Evolutionary conservation across 1,140 invertebrate species (phyloP).

Genomic region (Drosophila pruinosa): DNA sequence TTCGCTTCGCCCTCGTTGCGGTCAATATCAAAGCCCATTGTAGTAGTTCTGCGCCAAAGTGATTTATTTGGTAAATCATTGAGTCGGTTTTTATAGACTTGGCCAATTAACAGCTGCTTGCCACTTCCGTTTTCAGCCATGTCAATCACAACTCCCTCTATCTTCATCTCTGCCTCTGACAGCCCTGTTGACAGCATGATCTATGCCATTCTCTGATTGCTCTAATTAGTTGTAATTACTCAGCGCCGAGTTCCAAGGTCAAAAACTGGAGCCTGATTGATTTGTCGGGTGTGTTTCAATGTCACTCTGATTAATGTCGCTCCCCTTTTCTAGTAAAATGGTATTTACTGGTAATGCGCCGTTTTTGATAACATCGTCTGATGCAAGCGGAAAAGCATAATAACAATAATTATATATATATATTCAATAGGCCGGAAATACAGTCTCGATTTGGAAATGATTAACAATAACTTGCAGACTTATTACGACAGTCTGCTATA

Average conservation of each 20-base stretch:
- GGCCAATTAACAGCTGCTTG: slow-evolving; percentile 72
- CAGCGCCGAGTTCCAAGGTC: slow-evolving; percentile 16
- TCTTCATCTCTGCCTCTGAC: not conserved
- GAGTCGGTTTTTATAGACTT: slow-evolving; percentile 68
- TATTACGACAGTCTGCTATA: not conserved
- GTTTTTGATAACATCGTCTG: slow-evolving; percentile 25
- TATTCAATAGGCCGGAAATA: not conserved
- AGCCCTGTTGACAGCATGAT: slow-evolving; percentile 52
- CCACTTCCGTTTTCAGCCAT: slow-evolving; percentile 57
- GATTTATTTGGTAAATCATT: slow-evolving; percentile 59
- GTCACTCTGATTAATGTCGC: slow-evolving; percentile 11
- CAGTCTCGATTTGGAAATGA: not conserved
- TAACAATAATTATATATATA: not conserved
- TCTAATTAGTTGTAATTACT: slow-evolving; percentile 47
- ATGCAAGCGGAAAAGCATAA: slow-evolving; percentile 7
- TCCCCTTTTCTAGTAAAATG: not conserved
- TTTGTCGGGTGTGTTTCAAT: slow-evolving; percentile 27
- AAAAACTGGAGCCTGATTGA: slow-evolving; percentile 25
- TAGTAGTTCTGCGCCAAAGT: slow-evolving; percentile 35
- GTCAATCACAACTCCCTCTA: slow-evolving; percentile 22
- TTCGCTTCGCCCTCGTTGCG: slow-evolving; percentile 28
- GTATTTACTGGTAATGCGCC: slow-evolving; percentile 1
- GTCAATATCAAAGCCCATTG: slow-evolving; percentile 60
- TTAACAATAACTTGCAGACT: not conserved
- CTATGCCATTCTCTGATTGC: slow-evolving; percentile 30